Percentiles rank a stretch among this genome's conserved stretches.
These are phyloP conservation scores for Nymphicus hollandicus DNA, from an alignment of 2,113 vertebrate species.

Conservation along the genomic window DNA sequence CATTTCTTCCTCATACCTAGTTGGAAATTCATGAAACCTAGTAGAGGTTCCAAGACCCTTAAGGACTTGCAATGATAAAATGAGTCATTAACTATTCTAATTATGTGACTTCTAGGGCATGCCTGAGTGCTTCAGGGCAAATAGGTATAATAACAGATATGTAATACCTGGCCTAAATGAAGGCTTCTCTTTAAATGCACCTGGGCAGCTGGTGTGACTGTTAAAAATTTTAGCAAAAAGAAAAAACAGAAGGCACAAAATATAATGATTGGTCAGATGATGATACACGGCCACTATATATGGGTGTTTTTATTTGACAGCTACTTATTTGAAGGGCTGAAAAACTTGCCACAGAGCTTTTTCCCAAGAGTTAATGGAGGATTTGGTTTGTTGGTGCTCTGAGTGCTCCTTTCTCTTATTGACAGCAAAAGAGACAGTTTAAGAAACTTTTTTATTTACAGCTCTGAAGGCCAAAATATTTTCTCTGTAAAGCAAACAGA, in stretches of 20 bases:
- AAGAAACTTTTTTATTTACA: neutral
- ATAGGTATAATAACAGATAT: neutral
- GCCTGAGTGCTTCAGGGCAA: neutral
- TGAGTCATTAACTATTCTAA: constrained; percentile 44
- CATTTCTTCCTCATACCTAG: neutral
- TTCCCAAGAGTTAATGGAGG: neutral
- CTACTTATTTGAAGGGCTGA: neutral
- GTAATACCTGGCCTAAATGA: neutral
- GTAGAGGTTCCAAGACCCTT: neutral
- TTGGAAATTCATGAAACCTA: constrained; percentile 9
- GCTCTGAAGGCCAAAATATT: neutral
- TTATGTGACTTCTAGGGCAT: neutral
- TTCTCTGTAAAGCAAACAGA: neutral
- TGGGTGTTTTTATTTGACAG: neutral
- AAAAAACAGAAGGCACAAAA: neutral
- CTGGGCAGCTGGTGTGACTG: neutral
- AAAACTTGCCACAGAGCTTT: neutral
- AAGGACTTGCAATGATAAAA: neutral
- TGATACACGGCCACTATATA: too few relatives aligned
- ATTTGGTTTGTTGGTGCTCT: neutral
- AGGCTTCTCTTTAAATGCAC: neutral
- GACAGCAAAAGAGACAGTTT: neutral
- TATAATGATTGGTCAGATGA: neutral
- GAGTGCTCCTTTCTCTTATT: neutral
- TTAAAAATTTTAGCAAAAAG: neutral